phyloP scores from a whole-genome alignment of 2,797 vertebrate species.

The Acipenser ruthenus region DNA sequence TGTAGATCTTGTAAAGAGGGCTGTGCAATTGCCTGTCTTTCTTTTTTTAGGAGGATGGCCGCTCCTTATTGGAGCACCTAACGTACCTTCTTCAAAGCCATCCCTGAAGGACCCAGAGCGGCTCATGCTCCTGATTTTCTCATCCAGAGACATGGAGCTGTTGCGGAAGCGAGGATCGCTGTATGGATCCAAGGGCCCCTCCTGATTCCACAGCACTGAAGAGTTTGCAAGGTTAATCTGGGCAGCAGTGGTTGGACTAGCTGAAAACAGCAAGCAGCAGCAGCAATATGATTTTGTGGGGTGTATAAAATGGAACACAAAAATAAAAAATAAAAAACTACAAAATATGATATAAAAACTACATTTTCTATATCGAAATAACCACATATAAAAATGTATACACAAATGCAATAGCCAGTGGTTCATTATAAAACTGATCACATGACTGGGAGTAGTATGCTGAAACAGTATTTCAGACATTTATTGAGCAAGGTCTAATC shows the following conservation, averaged over 20 bases:
- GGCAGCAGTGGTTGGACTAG: conserved; percentile 60
- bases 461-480: too few relatives aligned
- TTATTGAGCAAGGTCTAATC: too few relatives aligned
- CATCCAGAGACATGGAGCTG: conserved; percentile 73
- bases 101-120: conserved; percentile 75
- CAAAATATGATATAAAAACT: conserved; percentile 3
- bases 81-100: conserved; percentile 75
- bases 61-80: background rate
- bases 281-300: too few relatives aligned
- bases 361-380: too few relatives aligned
- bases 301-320: too few relatives aligned
- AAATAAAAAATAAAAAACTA: too few relatives aligned
- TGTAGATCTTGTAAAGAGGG: too few relatives aligned
- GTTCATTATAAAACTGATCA: too few relatives aligned
- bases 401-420: too few relatives aligned
- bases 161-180: conserved; percentile 63
- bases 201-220: conserved; percentile 64
- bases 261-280: conserved; percentile 39
- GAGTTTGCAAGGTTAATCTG: conserved; percentile 63
- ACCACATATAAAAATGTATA: background rate
- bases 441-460: too few relatives aligned
- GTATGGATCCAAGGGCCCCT: conserved; percentile 60
- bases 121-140: conserved; percentile 74
- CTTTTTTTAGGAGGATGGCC: too few relatives aligned
- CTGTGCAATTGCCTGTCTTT: too few relatives aligned